Conservation (phyloP, 2,888 invertebrate genomes). For the Trissoscelio sp. region DNA sequence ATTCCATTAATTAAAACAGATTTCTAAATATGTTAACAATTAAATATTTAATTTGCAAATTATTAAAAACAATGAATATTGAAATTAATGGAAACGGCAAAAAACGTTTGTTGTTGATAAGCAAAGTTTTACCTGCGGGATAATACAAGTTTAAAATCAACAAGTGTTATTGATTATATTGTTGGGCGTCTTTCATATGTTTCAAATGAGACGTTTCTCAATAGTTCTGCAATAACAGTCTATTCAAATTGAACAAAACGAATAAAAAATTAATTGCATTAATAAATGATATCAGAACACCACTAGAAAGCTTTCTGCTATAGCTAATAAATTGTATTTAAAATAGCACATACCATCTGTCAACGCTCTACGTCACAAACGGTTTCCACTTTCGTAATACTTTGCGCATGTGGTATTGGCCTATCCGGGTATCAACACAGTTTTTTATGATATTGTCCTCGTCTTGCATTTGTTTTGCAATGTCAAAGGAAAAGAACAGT, state of each 20-base stretch:
- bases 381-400: neutral
- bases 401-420: constrained; percentile 31
- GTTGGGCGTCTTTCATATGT: constrained; percentile 5
- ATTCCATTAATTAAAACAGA: no score
- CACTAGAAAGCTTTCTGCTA: neutral
- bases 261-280: neutral
- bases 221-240: constrained; percentile 2
- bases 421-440: neutral
- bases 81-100: no score
- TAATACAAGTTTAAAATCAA: constrained; percentile 25
- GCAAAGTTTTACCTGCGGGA: neutral
- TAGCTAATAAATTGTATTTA: neutral
- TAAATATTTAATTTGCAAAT: no score
- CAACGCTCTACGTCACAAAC: constrained; percentile 29
- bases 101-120: no score
- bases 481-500: no score
- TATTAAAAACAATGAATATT: no score
- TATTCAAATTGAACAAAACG: neutral
- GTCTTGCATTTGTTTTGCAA: no score
- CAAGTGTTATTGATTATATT: constrained; percentile 52
- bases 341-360: constrained; percentile 33
- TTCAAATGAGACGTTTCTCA: neutral
- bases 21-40: no score
- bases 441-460: no score
- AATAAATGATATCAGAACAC: neutral